Percentiles rank a stretch among this genome's conserved stretches.
Evolutionary conservation across 2,888 invertebrate species (phyloP).

Genomic region (Melolontha melolontha): DNA sequence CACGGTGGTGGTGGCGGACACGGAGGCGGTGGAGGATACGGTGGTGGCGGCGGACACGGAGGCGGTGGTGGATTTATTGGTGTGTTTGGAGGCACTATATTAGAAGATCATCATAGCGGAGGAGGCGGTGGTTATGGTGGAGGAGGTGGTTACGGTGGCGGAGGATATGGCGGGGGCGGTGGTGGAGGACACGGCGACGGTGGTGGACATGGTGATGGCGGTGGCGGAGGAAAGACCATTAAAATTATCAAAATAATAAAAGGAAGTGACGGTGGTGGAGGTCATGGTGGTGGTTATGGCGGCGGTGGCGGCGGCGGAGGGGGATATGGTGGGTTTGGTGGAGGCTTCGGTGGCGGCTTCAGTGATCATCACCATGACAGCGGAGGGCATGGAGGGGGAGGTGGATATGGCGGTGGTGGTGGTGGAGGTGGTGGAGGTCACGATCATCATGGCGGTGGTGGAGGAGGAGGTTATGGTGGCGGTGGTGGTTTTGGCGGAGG

Average conservation of each 20-base stretch:
- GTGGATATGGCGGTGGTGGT: slow-evolving; percentile 38
- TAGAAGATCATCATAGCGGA: slow-evolving; percentile 32
- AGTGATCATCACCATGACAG: slow-evolving; percentile 39
- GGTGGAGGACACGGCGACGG: slow-evolving; percentile 34
- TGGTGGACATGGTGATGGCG: slow-evolving; percentile 28
- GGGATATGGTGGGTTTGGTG: slow-evolving; percentile 14
- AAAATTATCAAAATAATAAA: no score
- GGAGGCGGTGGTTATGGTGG: slow-evolving; percentile 45
- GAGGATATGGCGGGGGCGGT: slow-evolving; percentile 44
- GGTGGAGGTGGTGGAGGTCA: slow-evolving; percentile 24
- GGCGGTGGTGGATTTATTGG: slow-evolving; percentile 30
- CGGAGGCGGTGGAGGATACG: slow-evolving; percentile 41
- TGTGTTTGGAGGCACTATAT: slow-evolving; percentile 32
- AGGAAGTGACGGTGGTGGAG: slow-evolving; percentile 34
- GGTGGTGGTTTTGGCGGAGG: slow-evolving; percentile 26
- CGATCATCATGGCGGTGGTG: slow-evolving; percentile 33
- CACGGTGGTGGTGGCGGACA: slow-evolving; percentile 57
- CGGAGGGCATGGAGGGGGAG: slow-evolving; percentile 27
- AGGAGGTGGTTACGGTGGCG: slow-evolving; percentile 54
- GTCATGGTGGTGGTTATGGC: slow-evolving; percentile 19
- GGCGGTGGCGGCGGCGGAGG: slow-evolving; percentile 24
- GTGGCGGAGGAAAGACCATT: slow-evolving; percentile 31
- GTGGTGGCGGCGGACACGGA: slow-evolving; percentile 30
- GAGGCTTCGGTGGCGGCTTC: slow-evolving; percentile 37
- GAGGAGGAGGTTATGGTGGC: slow-evolving; percentile 30